Evolutionary conservation across 2,888 invertebrate genomes (phyloP), one percentile per base, ranked within the genome.

Genomic region (Protodeltote pygarga): DNA sequence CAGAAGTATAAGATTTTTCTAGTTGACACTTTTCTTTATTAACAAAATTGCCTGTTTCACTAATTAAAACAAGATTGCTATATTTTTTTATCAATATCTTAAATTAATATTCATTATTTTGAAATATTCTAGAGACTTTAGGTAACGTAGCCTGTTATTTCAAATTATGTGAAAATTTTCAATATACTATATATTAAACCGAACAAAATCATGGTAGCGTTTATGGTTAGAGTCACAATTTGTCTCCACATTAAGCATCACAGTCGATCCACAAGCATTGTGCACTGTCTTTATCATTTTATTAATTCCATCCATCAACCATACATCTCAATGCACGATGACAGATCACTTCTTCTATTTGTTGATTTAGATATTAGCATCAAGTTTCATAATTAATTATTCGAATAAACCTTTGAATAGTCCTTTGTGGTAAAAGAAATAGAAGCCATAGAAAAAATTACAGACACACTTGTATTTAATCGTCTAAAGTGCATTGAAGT

Each of bases 281-380:
- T 66, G 63, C 65, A 52, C 67, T 59, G 20, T 42, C 68, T 79
- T 80, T 78, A 73, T 79, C 63, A 67, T 76, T 78, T 75, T 75
- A 82, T 85, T 85, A 83, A 85, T 85, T 69, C 76, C 60, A 84
- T 83, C 60, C 65, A 73, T 82, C 83, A 79, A 64, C 58, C 50
- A 65, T 20, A 55, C 61, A 54, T 45, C 55, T 67, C 49, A 58
- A 47, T 54, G 57, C 44, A 50, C 50, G 71, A 71, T 79, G 81
- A 82, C 78, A 79, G 75, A 83, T 77, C 48, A 35, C 60, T 67
- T 65, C 52, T 66, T 64, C 68, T 59, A 69, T 71, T 65, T 58
- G 53, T 73, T 74, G 71, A 81, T 79, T 77, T 71, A 75, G 71
- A 73, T 71, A 71, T 71, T 73, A 44, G 37, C 65, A 62, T 57